Evolutionary conservation across 2,797 vertebrate species (phyloP), one percentile per base, ranked within the genome.

Genomic region (Mormyrops boulengeri): DNA sequence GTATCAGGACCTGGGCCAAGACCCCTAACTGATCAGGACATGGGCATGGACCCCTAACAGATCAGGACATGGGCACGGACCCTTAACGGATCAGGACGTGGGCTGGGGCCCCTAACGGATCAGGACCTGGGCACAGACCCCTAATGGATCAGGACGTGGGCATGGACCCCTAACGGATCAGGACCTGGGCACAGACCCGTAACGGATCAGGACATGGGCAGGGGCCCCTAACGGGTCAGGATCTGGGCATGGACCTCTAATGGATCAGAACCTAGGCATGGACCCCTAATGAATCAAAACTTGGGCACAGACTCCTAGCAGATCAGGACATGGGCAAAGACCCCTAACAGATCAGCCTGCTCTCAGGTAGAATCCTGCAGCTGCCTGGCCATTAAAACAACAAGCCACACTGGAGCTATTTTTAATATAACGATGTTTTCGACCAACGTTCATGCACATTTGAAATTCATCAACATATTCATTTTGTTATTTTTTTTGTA

Each of bases 231-330:
- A 60, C 0, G 1, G 19, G 9, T 62, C n/a, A 26, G 2, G 7
- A 62, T 2, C 0, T 62, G n/a, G n/a, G 3, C 57, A 62, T 0
- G 0, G 55, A 22, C n/a, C 57, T 4, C 55, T n/a, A 57, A 57
- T 0, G 1, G 55, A n/a, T 57, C 19, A 2, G 55, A 0, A 60
- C 2, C 5, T 60, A 12, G 50, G 11, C 11, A 52, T 2, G 2
- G 19, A 7, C 55, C 4, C 19, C n/a, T 62, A 62, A 62, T 0
- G 2, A 7, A 9, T 62, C n/a, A 7, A 7, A 6, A 62, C 0
- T 0, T 26, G n/a, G n/a, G n/a, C n/a, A 62, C 0, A 0, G 57
- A 9, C 7, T 7, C 57, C 57, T 22, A 62, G 26, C 19, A 1
- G n/a, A 8, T 60, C 62, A 69, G 62, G 9, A 69, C 26, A 0